Percentiles rank a stretch among this genome's conserved stretches.
Evolutionary conservation across 2,797 vertebrate genomes (phyloP).

Genomic region (Manis crassicaudata): DNA sequence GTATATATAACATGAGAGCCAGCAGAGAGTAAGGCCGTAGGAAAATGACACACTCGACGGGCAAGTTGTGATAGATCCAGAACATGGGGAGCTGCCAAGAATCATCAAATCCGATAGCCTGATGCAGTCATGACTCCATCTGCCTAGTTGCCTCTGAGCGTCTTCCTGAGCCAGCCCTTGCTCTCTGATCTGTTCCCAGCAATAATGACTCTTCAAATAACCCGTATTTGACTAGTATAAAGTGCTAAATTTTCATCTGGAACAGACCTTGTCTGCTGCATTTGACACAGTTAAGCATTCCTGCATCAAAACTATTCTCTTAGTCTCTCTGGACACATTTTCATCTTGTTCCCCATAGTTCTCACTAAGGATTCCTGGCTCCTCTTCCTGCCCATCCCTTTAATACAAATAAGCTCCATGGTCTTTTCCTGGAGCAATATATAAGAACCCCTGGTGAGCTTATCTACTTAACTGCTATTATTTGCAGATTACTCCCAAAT

Average conservation of each 20-base stretch:
- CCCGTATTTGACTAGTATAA: background rate
- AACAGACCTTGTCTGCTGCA: background rate
- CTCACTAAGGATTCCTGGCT: background rate
- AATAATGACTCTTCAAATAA: constrained; percentile 32
- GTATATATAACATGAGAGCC: constrained; percentile 18
- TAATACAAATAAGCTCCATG: background rate
- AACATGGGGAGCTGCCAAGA: background rate
- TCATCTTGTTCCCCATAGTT: background rate
- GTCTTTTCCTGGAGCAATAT: background rate
- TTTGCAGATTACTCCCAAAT: constrained; percentile 28
- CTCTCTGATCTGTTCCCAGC: background rate
- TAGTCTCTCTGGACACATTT: background rate
- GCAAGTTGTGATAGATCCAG: constrained; percentile 26
- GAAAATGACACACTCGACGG: background rate
- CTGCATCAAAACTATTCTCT: background rate
- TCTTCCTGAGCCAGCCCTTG: background rate
- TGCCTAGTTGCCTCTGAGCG: background rate
- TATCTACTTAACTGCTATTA: background rate
- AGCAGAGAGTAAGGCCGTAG: background rate
- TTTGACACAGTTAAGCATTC: background rate
- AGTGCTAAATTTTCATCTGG: constrained; percentile 1
- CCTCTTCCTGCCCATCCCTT: background rate
- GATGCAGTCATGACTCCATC: background rate
- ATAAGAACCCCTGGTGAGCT: background rate
- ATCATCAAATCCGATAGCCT: background rate